phyloP scores from a whole-genome alignment of 2,888 invertebrate genomes.

The Gymnosoma rotundatum region DNA sequence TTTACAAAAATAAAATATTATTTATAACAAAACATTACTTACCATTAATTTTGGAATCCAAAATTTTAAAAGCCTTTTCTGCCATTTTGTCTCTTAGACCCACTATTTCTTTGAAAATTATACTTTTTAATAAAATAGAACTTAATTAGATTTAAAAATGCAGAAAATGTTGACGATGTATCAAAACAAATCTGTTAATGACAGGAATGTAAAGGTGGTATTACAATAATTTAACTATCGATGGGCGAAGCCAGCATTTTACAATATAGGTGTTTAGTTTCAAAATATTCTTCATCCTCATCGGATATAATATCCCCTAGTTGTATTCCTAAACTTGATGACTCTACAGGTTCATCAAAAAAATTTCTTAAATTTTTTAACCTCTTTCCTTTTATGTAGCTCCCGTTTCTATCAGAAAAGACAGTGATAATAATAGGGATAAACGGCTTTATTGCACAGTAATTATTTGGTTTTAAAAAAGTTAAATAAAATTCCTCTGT shows the following conservation, averaged over 20 bases:
- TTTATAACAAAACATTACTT: conserved; percentile 2
- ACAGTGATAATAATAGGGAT: conserved; percentile 5
- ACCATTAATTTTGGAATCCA: conserved; percentile 1
- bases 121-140: too few species aligned
- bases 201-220: conserved; percentile 1
- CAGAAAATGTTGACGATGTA: neutral
- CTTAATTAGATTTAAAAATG: neutral
- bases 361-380: conserved; percentile 25
- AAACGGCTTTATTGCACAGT: conserved; percentile 5
- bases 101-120: neutral
- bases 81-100: conserved; percentile 5
- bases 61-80: conserved; percentile 17
- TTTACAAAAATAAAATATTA: neutral
- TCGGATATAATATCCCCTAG: neutral
- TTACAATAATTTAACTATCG: neutral
- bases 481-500: neutral
- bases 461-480: neutral
- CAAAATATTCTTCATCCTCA: conserved; percentile 6
- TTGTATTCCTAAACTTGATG: conserved; percentile 17
- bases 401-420: conserved; percentile 13
- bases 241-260: conserved; percentile 9
- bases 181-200: conserved; percentile 8
- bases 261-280: conserved; percentile 17
- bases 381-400: conserved; percentile 10
- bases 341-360: conserved; percentile 37